Evolutionary conservation across 1,140 invertebrate genomes (phyloP).

Genomic region (Chlorops oryzae): DNA sequence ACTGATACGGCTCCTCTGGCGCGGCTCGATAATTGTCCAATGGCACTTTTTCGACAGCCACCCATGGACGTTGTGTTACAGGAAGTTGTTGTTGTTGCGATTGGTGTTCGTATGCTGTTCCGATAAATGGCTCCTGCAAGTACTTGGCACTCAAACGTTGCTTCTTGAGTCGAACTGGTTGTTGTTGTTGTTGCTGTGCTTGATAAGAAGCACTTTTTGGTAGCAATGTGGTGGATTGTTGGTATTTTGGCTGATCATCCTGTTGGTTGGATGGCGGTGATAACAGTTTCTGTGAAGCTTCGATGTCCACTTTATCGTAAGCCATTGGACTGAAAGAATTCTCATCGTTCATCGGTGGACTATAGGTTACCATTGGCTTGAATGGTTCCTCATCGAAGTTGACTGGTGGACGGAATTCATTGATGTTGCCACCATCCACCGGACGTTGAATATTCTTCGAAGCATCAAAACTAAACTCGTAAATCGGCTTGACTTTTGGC

Average conservation of each 20-base stretch:
- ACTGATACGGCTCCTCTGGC: slow-evolving; percentile 10
- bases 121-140: too few relatives aligned
- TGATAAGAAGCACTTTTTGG: slow-evolving; percentile 2
- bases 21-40: background rate
- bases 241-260: slow-evolving; percentile 22
- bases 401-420: slow-evolving; percentile 49
- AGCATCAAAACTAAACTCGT: slow-evolving; percentile 56
- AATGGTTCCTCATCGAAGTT: slow-evolving; percentile 56
- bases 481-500: slow-evolving; percentile 52
- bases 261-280: background rate
- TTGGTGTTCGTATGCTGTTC: too few relatives aligned
- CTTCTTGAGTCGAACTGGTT: slow-evolving; percentile 24
- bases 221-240: slow-evolving; percentile 12
- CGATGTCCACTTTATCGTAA: slow-evolving; percentile 15
- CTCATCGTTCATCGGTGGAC: slow-evolving; percentile 53
- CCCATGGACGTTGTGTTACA: slow-evolving; percentile 21
- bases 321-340: slow-evolving; percentile 53
- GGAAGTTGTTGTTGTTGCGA: too few relatives aligned
- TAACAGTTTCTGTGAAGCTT: too few relatives aligned
- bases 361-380: slow-evolving; percentile 57
- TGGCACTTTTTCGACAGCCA: slow-evolving; percentile 12
- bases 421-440: slow-evolving; percentile 33
- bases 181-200: slow-evolving; percentile 18
- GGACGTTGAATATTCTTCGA: slow-evolving; percentile 38
- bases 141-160: too few relatives aligned